Base-by-base conservation (phyloP, 2,888 invertebrate genomes). In the Ernsta delagoae region DNA sequence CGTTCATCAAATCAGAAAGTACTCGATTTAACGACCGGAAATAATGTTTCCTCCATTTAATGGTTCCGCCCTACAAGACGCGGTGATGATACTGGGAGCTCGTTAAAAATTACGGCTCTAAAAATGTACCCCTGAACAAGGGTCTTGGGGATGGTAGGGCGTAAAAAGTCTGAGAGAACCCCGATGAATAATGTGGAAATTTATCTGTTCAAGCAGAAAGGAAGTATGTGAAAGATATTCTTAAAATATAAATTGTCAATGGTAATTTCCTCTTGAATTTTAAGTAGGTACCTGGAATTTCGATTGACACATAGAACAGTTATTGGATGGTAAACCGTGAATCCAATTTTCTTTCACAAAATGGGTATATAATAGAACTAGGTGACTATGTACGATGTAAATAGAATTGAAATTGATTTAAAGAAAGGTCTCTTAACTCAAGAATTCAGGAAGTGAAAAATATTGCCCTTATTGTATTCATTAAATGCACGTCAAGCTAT, bases 1-100 rank as follows among this genome's bases (percentile, higher is more conserved):
- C 88, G 90, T 91, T 89, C 88, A 89, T 90, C 89, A 90, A 89
- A 87, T 84, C 82, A 87, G 83, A 87, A 87, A 89, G 88, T 86
- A 82, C 86, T 89, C 77, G 83, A 86, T 80, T 90, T 92, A 91
- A 92, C 90, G 89, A 88, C 89, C 92, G 92, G 92, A 92, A 90
- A 86, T 87, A 87, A 90, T 88, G 87, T 86, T 90, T 90, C 91
- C 91, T 90, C 83, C 80, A 81, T 79, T 83, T 91, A 90, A 92
- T 90, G 90, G 90, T 87, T 86, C 86, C 87, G 86, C 79, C 73
- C 73, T 67, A 68, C 71, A 71, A 73, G 73, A 71, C 71, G 70
- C 71, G 72, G 72, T 85, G 80, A 76, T 62, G 70, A 61, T 61
- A 69, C 68, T 59, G 85, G 81, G 82, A 78, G 79, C 80, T 82